These are phyloP conservation scores for Poecilia gillii DNA, from an alignment of 2,797 vertebrate genomes.

Conservation along the genomic window DNA sequence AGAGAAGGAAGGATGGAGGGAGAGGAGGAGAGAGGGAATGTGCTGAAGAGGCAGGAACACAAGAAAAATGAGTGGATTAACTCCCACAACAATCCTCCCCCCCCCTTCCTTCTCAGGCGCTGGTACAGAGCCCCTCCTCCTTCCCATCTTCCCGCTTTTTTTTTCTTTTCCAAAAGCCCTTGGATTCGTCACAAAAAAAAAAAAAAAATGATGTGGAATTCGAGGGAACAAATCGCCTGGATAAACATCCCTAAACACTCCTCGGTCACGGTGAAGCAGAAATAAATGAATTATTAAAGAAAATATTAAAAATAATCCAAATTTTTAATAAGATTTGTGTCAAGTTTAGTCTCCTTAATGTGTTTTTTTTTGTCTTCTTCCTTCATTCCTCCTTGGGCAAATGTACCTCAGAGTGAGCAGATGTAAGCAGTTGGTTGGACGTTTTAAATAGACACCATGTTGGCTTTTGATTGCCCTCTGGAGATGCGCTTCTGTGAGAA, in stretches of 20 bases:
- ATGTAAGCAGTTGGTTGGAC: slow-evolving; percentile 50
- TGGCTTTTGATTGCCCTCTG: slow-evolving; percentile 59
- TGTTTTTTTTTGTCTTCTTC: slow-evolving; percentile 17
- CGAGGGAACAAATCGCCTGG: slow-evolving; percentile 63
- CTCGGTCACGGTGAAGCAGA: slow-evolving; percentile 24
- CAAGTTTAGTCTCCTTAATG: slow-evolving; percentile 9
- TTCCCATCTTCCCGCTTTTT: background rate
- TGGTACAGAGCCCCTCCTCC: background rate
- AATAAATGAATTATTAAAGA: slow-evolving; percentile 28
- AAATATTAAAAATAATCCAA: background rate
- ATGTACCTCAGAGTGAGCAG: slow-evolving; percentile 43
- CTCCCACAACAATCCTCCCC: slow-evolving; percentile 5
- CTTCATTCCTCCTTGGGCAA: slow-evolving; percentile 21
- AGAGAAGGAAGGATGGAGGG: slow-evolving; percentile 20
- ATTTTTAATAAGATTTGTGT: slow-evolving; percentile 7
- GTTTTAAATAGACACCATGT: slow-evolving; percentile 58
- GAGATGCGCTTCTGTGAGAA: slow-evolving; percentile 42
- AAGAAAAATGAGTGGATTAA: slow-evolving; percentile 74
- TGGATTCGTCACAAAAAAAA: slow-evolving; percentile 65
- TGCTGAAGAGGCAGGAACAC: slow-evolving; percentile 72
- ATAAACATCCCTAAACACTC: slow-evolving; percentile 60
- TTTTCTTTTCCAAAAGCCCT: slow-evolving; percentile 48
- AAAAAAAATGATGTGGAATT: slow-evolving; percentile 50
- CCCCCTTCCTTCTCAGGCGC: background rate
- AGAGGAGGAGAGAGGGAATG: slow-evolving; percentile 46